Evolutionary conservation across 1,140 invertebrate species (phyloP).

Genomic region (Anoplolepis gracilipes): DNA sequence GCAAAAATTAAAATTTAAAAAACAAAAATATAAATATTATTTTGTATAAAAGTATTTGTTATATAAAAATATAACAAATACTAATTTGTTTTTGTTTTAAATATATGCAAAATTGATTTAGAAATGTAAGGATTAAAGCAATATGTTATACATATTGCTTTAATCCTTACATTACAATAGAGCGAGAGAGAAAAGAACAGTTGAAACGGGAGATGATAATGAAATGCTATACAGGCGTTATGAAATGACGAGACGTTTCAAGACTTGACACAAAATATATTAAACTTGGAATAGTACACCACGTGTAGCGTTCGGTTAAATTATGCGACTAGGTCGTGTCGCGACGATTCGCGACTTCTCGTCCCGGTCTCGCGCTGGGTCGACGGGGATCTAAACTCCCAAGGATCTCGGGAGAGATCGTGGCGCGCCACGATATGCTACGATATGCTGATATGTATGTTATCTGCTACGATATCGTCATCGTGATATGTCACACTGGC

Average conservation of each 20-base stretch:
- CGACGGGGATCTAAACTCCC: not conserved
- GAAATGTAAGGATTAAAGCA: not conserved
- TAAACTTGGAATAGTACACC: slow-evolving; percentile 83
- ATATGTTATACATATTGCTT: too few species aligned
- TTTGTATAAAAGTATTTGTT: too few species aligned
- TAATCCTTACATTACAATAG: too few species aligned
- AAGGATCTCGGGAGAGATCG: slow-evolving; percentile 35
- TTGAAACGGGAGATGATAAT: not conserved
- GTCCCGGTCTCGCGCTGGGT: slow-evolving; percentile 28
- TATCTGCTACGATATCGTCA: slow-evolving; percentile 60
- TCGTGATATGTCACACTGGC: slow-evolving; percentile 55
- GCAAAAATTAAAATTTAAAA: not conserved
- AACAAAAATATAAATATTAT: not conserved
- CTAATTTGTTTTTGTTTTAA: not conserved
- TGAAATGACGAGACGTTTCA: slow-evolving; percentile 67
- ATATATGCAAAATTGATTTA: not conserved
- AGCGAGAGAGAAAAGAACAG: not conserved
- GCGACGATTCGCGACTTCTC: slow-evolving; percentile 48
- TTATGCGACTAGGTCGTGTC: slow-evolving; percentile 72
- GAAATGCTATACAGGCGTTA: not conserved
- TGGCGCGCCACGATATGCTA: slow-evolving; percentile 58
- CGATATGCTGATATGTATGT: slow-evolving; percentile 68
- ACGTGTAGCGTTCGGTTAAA: slow-evolving; percentile 77
- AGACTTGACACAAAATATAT: slow-evolving; percentile 84
- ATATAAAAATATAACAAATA: not conserved